phyloP scores from a whole-genome alignment of 1,140 invertebrate species.

The Zaprionus nigranus region DNA sequence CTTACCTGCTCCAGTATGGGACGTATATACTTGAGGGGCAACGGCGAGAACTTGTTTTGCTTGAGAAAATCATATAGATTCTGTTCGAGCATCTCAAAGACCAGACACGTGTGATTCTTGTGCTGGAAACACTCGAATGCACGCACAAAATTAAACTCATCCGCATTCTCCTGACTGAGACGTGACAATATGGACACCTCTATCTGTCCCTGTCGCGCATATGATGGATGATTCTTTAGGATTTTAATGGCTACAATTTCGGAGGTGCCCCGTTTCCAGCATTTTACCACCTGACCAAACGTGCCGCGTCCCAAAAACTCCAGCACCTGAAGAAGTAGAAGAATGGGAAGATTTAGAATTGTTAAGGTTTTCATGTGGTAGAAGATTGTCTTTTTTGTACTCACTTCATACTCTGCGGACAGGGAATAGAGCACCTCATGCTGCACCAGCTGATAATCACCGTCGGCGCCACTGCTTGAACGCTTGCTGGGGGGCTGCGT shows the following conservation, averaged over 20 bases:
- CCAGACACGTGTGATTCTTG: slow-evolving; percentile 99
- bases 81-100: slow-evolving; percentile 99
- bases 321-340: slow-evolving; percentile 88
- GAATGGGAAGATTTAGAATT: neutral
- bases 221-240: slow-evolving; percentile 99
- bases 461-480: slow-evolving; percentile 92
- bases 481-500: slow-evolving; percentile 85
- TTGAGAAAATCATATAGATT: slow-evolving; percentile 99
- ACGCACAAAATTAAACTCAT: slow-evolving; percentile 99
- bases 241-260: slow-evolving; percentile 99
- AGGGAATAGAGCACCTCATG: slow-evolving; percentile 99
- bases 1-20: slow-evolving; percentile 98
- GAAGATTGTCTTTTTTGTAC: neutral
- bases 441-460: slow-evolving; percentile 99
- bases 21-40: slow-evolving; percentile 98
- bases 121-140: slow-evolving; percentile 99
- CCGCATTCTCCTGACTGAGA: slow-evolving; percentile 99
- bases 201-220: slow-evolving; percentile 99
- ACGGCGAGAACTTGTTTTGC: slow-evolving; percentile 99
- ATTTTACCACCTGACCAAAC: slow-evolving; percentile 99
- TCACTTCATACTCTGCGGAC: slow-evolving; percentile 93
- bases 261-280: slow-evolving; percentile 99
- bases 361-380: neutral
- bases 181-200: slow-evolving; percentile 99
- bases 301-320: slow-evolving; percentile 99